Conservation (phyloP, 1,140 invertebrate genomes). For the Heliconius melpomene region DNA sequence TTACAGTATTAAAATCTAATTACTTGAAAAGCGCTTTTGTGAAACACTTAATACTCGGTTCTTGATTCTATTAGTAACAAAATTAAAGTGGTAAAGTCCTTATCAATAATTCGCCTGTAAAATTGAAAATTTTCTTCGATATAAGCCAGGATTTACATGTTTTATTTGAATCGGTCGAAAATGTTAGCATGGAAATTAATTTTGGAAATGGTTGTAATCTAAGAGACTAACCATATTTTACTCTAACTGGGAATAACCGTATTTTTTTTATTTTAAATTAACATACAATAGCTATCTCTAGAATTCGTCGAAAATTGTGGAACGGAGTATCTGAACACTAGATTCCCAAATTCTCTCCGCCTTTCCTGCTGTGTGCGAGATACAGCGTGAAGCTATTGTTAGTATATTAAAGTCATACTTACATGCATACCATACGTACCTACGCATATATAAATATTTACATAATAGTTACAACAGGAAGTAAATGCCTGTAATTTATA, state of each 20-base stretch:
- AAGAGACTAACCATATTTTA: neutral
- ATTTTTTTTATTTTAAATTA: too few species aligned
- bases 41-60: neutral
- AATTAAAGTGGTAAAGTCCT: neutral
- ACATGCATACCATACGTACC: too few species aligned
- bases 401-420: too few species aligned
- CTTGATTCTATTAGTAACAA: slow-evolving; percentile 7
- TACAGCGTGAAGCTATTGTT: too few species aligned
- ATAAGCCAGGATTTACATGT: slow-evolving; percentile 9
- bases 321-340: too few species aligned
- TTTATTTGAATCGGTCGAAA: neutral
- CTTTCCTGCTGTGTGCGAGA: too few species aligned
- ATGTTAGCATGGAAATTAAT: neutral
- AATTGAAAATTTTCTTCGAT: neutral
- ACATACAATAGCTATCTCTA: too few species aligned
- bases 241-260: too few species aligned
- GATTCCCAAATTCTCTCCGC: too few species aligned
- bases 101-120: neutral
- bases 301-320: too few species aligned
- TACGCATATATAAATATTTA: too few species aligned
- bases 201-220: neutral
- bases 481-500: slow-evolving; percentile 8
- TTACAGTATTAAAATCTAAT: slow-evolving; percentile 16
- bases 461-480: slow-evolving; percentile 1
- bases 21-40: slow-evolving; percentile 3